phyloP scores from a whole-genome alignment of 2,113 vertebrate species.

The Athene noctua region DNA sequence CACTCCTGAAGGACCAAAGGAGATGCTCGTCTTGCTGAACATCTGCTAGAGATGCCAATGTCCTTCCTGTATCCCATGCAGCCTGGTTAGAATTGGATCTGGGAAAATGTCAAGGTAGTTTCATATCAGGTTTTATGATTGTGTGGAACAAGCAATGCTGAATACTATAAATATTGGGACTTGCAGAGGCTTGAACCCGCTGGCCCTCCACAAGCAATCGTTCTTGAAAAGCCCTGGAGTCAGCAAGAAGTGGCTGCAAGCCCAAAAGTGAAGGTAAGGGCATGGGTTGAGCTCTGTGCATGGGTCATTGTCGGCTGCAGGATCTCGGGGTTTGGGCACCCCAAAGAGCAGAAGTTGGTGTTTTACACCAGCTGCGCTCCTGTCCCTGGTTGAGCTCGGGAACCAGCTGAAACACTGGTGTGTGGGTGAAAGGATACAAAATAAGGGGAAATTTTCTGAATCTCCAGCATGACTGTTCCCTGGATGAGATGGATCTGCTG shows the following conservation, averaged over 20 bases:
- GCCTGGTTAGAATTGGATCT: background rate
- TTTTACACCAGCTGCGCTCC: background rate
- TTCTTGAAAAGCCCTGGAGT: constrained; percentile 16
- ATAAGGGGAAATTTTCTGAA: background rate
- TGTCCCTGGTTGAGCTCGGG: background rate
- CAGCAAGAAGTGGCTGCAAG: background rate
- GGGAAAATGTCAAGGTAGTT: background rate
- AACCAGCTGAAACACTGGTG: accelerated
- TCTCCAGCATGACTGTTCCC: background rate
- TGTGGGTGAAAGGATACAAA: background rate
- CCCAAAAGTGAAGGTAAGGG: constrained; percentile 54
- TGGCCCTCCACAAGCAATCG: background rate
- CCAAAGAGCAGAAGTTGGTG: background rate
- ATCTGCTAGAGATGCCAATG: background rate
- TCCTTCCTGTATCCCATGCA: background rate
- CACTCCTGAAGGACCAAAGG: background rate
- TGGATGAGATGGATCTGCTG: background rate
- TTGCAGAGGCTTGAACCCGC: constrained; percentile 75
- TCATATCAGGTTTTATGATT: background rate
- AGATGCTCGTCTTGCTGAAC: background rate
- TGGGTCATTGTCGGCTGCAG: background rate
- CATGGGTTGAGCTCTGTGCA: background rate
- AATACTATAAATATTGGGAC: constrained; percentile 54
- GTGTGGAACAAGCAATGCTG: background rate
- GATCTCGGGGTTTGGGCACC: accelerated